phyloP scores from a whole-genome alignment of 2,113 vertebrate genomes.

The Clinocottus analis region DNA sequence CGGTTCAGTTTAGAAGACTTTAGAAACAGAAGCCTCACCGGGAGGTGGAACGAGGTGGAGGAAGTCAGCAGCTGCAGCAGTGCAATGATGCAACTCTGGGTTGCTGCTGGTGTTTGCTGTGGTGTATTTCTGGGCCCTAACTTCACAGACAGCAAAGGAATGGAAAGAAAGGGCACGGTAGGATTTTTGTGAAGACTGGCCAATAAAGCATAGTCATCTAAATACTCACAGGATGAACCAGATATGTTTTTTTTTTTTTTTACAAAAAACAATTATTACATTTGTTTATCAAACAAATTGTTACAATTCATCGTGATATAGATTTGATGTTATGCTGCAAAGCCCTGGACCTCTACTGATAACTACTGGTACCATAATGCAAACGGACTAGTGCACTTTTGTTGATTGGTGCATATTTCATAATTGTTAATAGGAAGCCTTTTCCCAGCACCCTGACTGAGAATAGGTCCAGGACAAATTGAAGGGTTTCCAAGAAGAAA shows the following conservation, averaged over 20 bases:
- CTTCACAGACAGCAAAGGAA: constrained; percentile 24
- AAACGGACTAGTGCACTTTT: not conserved
- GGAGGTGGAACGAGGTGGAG: constrained; percentile 19
- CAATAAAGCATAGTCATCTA: not conserved
- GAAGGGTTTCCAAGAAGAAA: not conserved
- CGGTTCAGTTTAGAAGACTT: constrained; percentile 78
- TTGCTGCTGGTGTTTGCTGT: constrained; percentile 27
- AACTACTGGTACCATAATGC: not conserved
- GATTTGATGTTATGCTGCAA: not conserved
- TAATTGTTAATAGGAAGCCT: not conserved
- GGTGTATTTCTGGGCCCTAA: constrained; percentile 39
- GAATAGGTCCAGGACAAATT: not conserved
- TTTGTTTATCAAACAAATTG: not conserved
- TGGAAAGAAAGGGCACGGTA: not conserved
- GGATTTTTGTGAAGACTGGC: not conserved
- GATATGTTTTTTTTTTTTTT: not conserved
- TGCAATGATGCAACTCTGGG: constrained; percentile 45
- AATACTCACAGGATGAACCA: not conserved
- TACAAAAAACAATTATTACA: too few relatives aligned
- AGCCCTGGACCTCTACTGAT: too few relatives aligned
- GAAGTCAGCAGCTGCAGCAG: constrained; percentile 23
- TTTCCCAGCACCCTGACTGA: not conserved
- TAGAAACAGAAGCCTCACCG: constrained; percentile 48
- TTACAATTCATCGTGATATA: not conserved
- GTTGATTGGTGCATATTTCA: not conserved